Base-by-base conservation (phyloP, 2,888 invertebrate species). In the Ophion slaviceki region DNA sequence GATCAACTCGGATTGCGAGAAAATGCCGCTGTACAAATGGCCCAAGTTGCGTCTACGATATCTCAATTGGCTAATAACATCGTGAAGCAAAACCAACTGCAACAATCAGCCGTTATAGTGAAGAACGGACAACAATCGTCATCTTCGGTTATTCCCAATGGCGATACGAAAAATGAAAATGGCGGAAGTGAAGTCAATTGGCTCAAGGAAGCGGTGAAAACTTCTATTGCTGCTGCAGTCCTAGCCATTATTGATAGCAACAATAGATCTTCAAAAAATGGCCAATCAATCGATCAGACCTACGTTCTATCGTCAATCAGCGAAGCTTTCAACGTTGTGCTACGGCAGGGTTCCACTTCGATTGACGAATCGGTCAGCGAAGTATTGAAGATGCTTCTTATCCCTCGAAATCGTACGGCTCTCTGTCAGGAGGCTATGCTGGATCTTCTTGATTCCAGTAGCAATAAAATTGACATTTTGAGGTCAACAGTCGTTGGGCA, bases 381-480 rank as follows among this genome's bases (percentile, higher is more conserved):
- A 14, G 90, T 93, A 2, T 80, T 93, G 6, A 89, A 90, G 61
- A 91, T 91, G 40, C 88, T 94, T 1, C 83, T 93, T 2, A 87
- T 92, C 0, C 91, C 93, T 0, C 90, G 91, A 72, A 93, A 92
- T 47, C 88, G 94, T 24, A 92, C 90, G 76, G 81, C 80, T 1
- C 87, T 93, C 2, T 93, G 93, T 57, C 91, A 90, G 53, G 88
- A 88, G 0, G 91, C 92, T 2, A 87, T 94, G 40, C 70, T 90
- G 0, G 92, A 92, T 59, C 81, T 93, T 0, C 82, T 93, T 1
- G 91, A 92, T 11, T 88, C 88, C 5, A 92, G 89, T 11, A 90
- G 82, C 89, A 96, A 95, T 20, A 96, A 96, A 93, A 94, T 96
- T 5, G 96, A 96, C 87, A 94, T 96, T 57, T 94, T 96, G 2